phyloP scores from a whole-genome alignment of 2,113 vertebrate species.

The Aphelocoma coerulescens region DNA sequence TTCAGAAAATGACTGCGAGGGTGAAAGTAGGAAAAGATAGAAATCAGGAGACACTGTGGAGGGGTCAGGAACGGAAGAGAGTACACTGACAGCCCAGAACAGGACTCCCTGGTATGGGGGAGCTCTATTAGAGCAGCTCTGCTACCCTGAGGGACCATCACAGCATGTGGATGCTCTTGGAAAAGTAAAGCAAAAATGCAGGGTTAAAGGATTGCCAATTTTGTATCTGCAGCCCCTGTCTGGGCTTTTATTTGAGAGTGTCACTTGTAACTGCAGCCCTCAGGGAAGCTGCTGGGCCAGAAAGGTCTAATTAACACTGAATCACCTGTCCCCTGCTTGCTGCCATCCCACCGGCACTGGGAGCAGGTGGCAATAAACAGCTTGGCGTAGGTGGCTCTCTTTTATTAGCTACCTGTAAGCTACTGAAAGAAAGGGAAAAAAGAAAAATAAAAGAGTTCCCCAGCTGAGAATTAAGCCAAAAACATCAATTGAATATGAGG shows the following conservation, averaged over 20 bases:
- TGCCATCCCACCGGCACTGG: fast-evolving
- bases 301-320: constrained; percentile 39
- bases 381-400: neutral
- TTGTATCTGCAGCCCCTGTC: neutral
- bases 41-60: neutral
- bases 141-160: neutral
- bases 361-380: neutral
- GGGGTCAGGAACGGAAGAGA: neutral
- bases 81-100: neutral
- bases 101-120: fast-evolving
- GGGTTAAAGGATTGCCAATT: neutral
- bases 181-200: neutral
- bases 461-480: constrained; percentile 12
- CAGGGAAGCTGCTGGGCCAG: neutral
- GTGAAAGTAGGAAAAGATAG: neutral
- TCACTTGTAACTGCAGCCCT: neutral
- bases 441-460: neutral
- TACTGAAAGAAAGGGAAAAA: neutral
- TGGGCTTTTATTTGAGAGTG: neutral
- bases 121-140: neutral
- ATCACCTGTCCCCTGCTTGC: neutral
- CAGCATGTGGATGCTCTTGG: neutral
- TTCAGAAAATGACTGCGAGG: neutral
- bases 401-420: neutral
- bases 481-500: neutral